phyloP scores from a whole-genome alignment of 1,140 invertebrate species.

The Monochamus saltuarius region DNA sequence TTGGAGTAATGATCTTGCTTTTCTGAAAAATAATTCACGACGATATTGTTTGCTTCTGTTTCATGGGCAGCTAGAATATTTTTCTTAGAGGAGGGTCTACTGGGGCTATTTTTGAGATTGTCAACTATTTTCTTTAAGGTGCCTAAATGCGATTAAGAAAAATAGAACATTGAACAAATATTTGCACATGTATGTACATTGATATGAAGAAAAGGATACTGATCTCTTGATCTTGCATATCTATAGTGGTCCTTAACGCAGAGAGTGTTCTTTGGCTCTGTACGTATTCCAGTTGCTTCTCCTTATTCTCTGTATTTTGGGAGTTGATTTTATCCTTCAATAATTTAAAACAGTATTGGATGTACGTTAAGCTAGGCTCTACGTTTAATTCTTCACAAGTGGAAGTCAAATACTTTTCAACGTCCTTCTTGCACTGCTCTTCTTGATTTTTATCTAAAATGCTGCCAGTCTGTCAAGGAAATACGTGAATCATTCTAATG shows the following conservation, averaged over 20 bases:
- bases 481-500: neutral
- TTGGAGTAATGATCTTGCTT: no score
- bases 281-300: neutral
- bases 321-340: conserved; percentile 10
- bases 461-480: neutral
- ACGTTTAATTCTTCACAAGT: neutral
- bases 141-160: neutral
- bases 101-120: no score
- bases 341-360: conserved; percentile 27
- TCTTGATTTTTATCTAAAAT: conserved; percentile 5
- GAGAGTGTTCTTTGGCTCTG: neutral
- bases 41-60: no score
- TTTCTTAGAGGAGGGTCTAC: no score
- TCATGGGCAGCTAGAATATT: no score
- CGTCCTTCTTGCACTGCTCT: neutral
- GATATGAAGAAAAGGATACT: conserved; percentile 50
- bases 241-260: neutral
- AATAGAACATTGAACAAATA: neutral
- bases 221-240: conserved; percentile 47
- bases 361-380: conserved; percentile 11
- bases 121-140: no score
- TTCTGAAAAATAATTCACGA: no score
- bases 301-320: conserved; percentile 10
- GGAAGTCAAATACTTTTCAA: conserved; percentile 8
- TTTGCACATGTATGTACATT: neutral